A percentile compares a stretch with the other conserved stretches of the same genome.
Evolutionary conservation across 2,113 vertebrate genomes (phyloP).

Genomic region (Pelusios castaneus): DNA sequence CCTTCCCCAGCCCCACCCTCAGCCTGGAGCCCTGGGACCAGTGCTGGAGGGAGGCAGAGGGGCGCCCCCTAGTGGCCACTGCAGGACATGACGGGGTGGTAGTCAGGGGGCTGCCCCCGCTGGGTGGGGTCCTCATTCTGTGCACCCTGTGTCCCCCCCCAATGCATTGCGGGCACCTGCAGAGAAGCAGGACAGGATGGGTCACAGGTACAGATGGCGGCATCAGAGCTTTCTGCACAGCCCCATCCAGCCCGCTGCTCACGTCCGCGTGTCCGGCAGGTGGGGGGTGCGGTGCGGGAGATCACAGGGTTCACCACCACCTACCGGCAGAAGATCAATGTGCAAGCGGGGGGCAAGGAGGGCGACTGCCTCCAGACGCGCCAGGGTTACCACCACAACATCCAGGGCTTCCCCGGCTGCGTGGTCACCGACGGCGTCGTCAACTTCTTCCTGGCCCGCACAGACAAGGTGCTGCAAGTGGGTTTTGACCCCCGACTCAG

Average conservation of each 20-base stretch:
- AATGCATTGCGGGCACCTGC: too few species aligned
- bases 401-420: constrained; percentile 87
- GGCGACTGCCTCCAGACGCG: constrained; percentile 85
- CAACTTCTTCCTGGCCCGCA: constrained; percentile 93
- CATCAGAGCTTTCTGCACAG: neutral
- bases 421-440: constrained; percentile 90
- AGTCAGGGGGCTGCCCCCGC: neutral
- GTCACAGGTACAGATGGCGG: neutral
- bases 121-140: neutral
- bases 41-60: neutral
- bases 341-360: constrained; percentile 82
- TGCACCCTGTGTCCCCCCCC: neutral
- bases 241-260: neutral
- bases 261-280: constrained; percentile 69
- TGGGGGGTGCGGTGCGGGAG: constrained; percentile 90
- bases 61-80: neutral
- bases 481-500: constrained; percentile 88
- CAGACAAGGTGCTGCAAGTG: constrained; percentile 84
- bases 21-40: too few species aligned
- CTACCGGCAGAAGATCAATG: constrained; percentile 84
- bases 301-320: constrained; percentile 85
- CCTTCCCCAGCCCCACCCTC: too few species aligned
- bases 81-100: neutral
- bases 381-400: constrained; percentile 82
- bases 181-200: neutral